These are phyloP conservation scores for Pterophyllum scalare DNA, from an alignment of 2,113 vertebrate genomes.

Conservation along the genomic window DNA sequence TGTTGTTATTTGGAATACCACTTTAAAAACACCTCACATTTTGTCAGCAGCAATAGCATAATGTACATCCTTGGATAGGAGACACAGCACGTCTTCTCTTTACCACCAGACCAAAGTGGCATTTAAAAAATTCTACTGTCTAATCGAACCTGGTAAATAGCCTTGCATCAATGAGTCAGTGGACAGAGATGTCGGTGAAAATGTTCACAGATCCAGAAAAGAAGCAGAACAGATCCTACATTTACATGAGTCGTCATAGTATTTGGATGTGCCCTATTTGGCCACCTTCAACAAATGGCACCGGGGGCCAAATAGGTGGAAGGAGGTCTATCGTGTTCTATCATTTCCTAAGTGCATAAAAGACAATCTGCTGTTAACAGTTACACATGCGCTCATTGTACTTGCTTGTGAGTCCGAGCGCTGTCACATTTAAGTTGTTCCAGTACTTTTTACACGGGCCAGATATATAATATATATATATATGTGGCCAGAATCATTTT, in stretches of 20 bases:
- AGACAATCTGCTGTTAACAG: neutral
- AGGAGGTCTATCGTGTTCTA: neutral
- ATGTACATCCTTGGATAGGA: neutral
- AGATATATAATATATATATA: neutral
- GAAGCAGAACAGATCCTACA: neutral
- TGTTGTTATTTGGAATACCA: neutral
- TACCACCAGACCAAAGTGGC: neutral
- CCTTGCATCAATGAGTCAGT: neutral
- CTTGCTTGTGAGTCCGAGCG: neutral
- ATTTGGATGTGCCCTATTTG: neutral
- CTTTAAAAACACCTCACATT: neutral
- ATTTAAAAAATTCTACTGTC: neutral
- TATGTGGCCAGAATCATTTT: no score
- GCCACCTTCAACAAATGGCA: neutral
- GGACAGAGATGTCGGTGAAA: neutral
- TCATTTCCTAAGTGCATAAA: neutral
- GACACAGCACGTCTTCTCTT: neutral
- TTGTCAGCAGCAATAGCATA: neutral
- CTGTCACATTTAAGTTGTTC: neutral
- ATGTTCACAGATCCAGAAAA: neutral
- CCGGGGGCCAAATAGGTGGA: neutral
- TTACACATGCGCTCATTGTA: neutral
- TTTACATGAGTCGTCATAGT: neutral
- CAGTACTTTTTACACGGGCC: neutral
- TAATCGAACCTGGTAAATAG: fast-evolving